Percentiles rank a stretch among this genome's conserved stretches.
These are phyloP conservation scores for Pristionchus mayeri DNA, from an alignment of 2,888 invertebrate species.

Conservation along the genomic window DNA sequence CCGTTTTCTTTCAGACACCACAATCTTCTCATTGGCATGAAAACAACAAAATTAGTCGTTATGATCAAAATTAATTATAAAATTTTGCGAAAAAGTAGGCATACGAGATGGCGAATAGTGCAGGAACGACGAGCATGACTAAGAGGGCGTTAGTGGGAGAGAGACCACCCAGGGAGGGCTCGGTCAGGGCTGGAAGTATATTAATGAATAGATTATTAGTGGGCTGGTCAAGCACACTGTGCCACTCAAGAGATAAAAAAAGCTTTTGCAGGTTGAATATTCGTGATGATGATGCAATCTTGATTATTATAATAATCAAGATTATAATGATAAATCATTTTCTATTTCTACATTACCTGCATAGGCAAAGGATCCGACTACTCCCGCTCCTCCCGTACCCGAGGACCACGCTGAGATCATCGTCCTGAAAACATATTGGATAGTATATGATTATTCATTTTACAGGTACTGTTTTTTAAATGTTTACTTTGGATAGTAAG, in stretches of 20 bases:
- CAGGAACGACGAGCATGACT: constrained; percentile 84
- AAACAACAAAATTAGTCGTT: no score
- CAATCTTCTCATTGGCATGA: no score
- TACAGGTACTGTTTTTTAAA: not conserved
- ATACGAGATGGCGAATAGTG: constrained; percentile 82
- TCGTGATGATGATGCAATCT: no score
- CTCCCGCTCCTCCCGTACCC: constrained; percentile 86
- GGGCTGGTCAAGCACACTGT: no score
- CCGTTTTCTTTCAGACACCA: not conserved
- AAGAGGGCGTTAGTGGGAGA: constrained; percentile 80
- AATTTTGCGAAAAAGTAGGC: not conserved
- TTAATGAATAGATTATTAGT: no score
- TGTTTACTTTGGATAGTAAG: constrained; percentile 83
- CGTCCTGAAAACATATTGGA: constrained; percentile 82
- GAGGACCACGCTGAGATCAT: constrained; percentile 89
- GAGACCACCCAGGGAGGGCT: constrained; percentile 79
- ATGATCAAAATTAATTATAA: not conserved
- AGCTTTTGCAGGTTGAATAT: no score
- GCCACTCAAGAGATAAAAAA: no score
- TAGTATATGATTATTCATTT: no score
- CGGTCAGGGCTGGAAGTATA: constrained; percentile 80
- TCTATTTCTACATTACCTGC: no score
- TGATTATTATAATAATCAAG: no score
- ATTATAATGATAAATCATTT: no score
- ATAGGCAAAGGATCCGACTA: constrained; percentile 86